phyloP scores from a whole-genome alignment of 2,888 invertebrate species.

The Danaus chrysippus region DNA sequence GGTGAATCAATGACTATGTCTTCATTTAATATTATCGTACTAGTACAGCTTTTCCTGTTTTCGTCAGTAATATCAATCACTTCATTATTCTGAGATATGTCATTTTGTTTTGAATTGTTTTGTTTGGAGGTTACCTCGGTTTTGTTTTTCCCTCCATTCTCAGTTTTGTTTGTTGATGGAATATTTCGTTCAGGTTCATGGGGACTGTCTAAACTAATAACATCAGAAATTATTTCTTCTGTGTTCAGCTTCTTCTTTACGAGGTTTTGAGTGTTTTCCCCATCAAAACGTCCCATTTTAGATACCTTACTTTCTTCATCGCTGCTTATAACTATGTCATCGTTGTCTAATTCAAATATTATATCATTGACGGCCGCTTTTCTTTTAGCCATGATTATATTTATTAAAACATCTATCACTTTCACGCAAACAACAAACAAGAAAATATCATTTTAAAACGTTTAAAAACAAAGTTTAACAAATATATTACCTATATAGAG shows the following conservation, averaged over 20 bases:
- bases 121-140: constrained; percentile 35
- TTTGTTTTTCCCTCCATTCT: constrained; percentile 69
- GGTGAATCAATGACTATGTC: constrained; percentile 63
- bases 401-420: background rate
- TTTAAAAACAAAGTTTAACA: background rate
- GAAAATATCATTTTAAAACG: constrained; percentile 24
- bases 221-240: constrained; percentile 40
- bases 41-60: constrained; percentile 6
- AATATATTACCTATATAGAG: background rate
- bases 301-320: constrained; percentile 65
- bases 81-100: constrained; percentile 6
- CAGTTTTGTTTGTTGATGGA: constrained; percentile 32
- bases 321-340: constrained; percentile 67
- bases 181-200: constrained; percentile 37
- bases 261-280: constrained; percentile 32
- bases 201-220: constrained; percentile 42
- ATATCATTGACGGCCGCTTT: constrained; percentile 68
- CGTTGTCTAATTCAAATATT: constrained; percentile 74
- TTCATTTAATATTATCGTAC: constrained; percentile 53
- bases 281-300: constrained; percentile 53
- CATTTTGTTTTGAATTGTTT: constrained; percentile 38
- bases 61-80: background rate
- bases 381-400: constrained; percentile 62
- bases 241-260: constrained; percentile 32
- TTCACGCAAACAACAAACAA: background rate